Evolutionary conservation across 1,140 invertebrate genomes (phyloP), one percentile per base, ranked within the genome.

Genomic region (Vollenhovia emeryi): DNA sequence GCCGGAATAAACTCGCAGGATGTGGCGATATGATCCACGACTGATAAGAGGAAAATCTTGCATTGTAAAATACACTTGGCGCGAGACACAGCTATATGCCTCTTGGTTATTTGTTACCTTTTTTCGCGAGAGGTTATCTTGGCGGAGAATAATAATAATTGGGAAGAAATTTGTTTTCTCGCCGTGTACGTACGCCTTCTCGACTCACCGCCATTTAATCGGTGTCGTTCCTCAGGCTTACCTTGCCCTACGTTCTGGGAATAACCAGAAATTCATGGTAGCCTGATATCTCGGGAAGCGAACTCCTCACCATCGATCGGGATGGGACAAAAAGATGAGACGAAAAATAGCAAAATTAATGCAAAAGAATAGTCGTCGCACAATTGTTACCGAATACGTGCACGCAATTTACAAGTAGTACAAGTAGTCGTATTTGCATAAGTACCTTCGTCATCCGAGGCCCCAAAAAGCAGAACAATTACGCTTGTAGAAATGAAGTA

Each of bases 231-330:
- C n/a, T 74, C 18, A 2, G 59, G 4, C 6, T 13, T 24, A n/a
- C 11, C 9, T n/a, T 73, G 18, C 13, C 2, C 45, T 52, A 45
- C 33, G 4, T 33, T n/a, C 30, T n/a, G 45, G 43, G 62, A 80
- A 18, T 30, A 62, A 62, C 45, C 21, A 7, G 13, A 73, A 27
- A 36, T 27, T 87, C 59, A 87, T 93, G 86, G n/a, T 83, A 84
- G 62, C 92, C 92, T 92, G 90, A 43, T 93, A 87, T 33, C 69
- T 73, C 21, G n/a, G 57, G 13, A 76, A 91, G 90, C 91, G 15
- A 50, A 50, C 9, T 50, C 91, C 91, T 93, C 91, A 91, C 87
- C 90, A 92, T 92, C 84, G 88, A 83, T 85, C 27, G 90, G 79
- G 79, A 87, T 57, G 57, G 82, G 64, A 78, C 66, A 68, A 86